A percentile compares a stretch with the other conserved stretches of the same genome.
Conservation (phyloP, 2,888 invertebrate genomes). For the Beris morrisii region DNA sequence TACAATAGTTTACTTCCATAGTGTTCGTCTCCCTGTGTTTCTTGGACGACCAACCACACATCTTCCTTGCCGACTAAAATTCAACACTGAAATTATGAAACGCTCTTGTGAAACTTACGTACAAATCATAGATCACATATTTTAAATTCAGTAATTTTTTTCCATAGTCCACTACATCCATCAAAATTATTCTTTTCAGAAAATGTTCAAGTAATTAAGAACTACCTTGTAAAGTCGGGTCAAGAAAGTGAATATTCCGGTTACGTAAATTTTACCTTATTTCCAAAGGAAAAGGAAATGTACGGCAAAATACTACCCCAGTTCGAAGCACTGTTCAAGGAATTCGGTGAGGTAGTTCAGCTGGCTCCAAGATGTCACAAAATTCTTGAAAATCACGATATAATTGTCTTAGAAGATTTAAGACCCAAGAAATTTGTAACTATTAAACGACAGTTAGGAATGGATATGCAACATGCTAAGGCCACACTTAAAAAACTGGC, state of each 20-base stretch:
- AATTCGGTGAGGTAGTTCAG: slow-evolving; percentile 43
- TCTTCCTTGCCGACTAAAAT: too few species aligned
- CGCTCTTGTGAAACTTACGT: too few species aligned
- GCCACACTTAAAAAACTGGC: slow-evolving; percentile 47
- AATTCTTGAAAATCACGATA: slow-evolving; percentile 43
- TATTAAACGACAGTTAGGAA: slow-evolving; percentile 45
- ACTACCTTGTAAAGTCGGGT: slow-evolving; percentile 48
- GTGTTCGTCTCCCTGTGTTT: too few species aligned
- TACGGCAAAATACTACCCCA: slow-evolving; percentile 48
- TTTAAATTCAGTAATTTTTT: too few species aligned
- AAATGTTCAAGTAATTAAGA: slow-evolving; percentile 39
- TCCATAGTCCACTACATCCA: too few species aligned
- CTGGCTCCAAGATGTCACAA: slow-evolving; percentile 49
- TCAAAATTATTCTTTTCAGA: not conserved
- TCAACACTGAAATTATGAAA: too few species aligned
- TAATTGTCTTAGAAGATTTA: slow-evolving; percentile 51
- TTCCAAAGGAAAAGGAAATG: slow-evolving; percentile 51
- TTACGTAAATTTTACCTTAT: slow-evolving; percentile 42
- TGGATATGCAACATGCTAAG: slow-evolving; percentile 46
- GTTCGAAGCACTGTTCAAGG: slow-evolving; percentile 48
- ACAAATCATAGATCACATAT: too few species aligned
- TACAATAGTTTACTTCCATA: too few species aligned
- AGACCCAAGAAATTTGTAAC: slow-evolving; percentile 47
- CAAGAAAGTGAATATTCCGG: slow-evolving; percentile 41
- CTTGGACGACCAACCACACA: too few species aligned